A percentile compares a stretch with the other conserved stretches of the same genome.
Conservation (phyloP, 2,888 invertebrate genomes). For the Chorisops tibialis region DNA sequence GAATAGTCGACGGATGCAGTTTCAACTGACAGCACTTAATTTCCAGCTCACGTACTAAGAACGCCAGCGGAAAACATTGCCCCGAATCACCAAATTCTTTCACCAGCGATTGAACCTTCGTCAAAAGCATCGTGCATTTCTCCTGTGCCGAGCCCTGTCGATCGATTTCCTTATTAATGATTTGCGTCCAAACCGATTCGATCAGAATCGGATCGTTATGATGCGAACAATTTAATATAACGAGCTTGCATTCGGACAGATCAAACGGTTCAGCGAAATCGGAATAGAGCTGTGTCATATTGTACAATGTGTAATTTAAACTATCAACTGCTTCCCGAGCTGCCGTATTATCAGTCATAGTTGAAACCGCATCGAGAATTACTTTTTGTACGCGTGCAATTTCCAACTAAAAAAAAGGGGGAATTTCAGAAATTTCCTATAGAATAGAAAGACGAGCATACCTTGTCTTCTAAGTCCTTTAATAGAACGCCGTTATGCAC, state of each 20-base stretch:
- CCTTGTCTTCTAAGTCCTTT: slow-evolving; percentile 87
- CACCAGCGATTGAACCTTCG: slow-evolving; percentile 73
- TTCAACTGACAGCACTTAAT: slow-evolving; percentile 70
- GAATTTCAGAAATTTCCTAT: no score
- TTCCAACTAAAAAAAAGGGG: slow-evolving; percentile 60
- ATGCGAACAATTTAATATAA: slow-evolving; percentile 92
- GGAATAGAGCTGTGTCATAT: slow-evolving; percentile 87
- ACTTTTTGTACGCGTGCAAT: slow-evolving; percentile 80
- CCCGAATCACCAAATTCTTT: slow-evolving; percentile 76
- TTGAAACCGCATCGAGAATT: slow-evolving; percentile 63
- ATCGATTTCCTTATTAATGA: slow-evolving; percentile 54
- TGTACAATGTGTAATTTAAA: slow-evolving; percentile 77
- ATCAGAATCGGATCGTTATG: slow-evolving; percentile 85
- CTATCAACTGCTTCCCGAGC: slow-evolving; percentile 64
- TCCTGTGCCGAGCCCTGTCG: slow-evolving; percentile 53
- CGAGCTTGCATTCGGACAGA: slow-evolving; percentile 89
- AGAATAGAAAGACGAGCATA: slow-evolving; percentile 34
- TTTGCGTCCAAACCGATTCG: slow-evolving; percentile 88
- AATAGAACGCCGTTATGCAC: slow-evolving; percentile 73
- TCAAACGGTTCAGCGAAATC: slow-evolving; percentile 88
- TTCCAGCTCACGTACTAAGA: slow-evolving; percentile 76
- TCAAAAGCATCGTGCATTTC: slow-evolving; percentile 65
- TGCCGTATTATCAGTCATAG: slow-evolving; percentile 54
- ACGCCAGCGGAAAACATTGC: slow-evolving; percentile 86
- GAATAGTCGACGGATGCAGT: slow-evolving; percentile 71